phyloP scores from a whole-genome alignment of 2,797 vertebrate species.

The Thunnus albacares region DNA sequence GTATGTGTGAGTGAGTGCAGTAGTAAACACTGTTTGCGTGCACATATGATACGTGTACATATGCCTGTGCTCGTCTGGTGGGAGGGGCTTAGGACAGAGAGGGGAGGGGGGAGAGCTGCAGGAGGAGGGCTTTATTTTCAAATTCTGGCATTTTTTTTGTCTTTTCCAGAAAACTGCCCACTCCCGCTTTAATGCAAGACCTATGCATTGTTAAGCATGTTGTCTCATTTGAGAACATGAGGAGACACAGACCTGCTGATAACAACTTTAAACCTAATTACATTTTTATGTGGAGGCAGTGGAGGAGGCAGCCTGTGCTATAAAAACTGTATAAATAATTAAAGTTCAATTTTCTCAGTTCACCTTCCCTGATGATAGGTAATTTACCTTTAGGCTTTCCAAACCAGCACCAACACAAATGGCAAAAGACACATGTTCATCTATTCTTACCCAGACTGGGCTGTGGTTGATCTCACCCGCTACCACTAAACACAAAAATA shows the following conservation, averaged over 20 bases:
- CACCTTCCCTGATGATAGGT: slow-evolving; percentile 40
- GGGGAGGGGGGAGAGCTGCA: too few species aligned
- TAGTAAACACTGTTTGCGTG: too few species aligned
- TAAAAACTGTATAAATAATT: slow-evolving; percentile 71
- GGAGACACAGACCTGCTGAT: slow-evolving; percentile 38
- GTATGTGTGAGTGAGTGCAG: too few species aligned
- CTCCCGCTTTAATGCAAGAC: not conserved
- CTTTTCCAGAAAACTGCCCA: too few species aligned
- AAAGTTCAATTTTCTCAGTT: slow-evolving; percentile 64
- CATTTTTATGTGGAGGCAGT: slow-evolving; percentile 11
- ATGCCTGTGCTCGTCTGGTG: too few species aligned
- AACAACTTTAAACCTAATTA: slow-evolving; percentile 52
- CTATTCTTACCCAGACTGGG: not conserved
- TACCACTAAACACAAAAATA: not conserved
- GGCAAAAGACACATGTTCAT: not conserved
- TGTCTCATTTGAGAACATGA: slow-evolving; percentile 22
- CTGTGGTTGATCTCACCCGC: not conserved
- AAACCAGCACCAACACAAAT: slow-evolving; percentile 31
- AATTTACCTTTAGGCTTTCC: slow-evolving; percentile 49
- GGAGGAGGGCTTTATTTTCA: too few species aligned
- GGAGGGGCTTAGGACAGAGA: too few species aligned
- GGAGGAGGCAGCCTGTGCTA: slow-evolving; percentile 20
- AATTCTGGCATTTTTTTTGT: too few species aligned
- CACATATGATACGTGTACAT: too few species aligned
- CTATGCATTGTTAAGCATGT: slow-evolving; percentile 5